Percentiles rank a stretch among this genome's conserved stretches.
These are phyloP conservation scores for Bucco capensis DNA, from an alignment of 2,113 vertebrate genomes.

Conservation along the genomic window DNA sequence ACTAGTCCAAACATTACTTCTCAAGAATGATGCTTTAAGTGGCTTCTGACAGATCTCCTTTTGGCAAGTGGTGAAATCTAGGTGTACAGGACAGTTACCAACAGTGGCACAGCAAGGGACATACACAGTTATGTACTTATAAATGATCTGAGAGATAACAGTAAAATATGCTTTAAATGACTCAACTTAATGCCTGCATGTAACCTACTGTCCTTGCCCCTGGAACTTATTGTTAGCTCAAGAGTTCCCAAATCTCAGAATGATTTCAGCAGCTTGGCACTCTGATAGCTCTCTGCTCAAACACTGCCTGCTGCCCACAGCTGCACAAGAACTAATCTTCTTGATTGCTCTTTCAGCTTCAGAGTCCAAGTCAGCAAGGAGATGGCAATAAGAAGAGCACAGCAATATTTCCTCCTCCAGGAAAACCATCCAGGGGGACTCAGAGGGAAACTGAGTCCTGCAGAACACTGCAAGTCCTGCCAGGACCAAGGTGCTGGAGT, in stretches of 20 bases:
- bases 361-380: neutral
- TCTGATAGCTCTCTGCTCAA: neutral
- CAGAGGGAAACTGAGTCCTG: accelerated
- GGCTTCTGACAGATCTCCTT: neutral
- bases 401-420: neutral
- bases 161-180: neutral
- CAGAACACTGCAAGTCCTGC: neutral
- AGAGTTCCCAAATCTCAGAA: neutral
- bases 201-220: neutral
- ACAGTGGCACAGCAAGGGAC: neutral
- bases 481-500: neutral
- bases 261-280: neutral
- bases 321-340: neutral
- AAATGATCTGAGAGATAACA: neutral
- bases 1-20: neutral
- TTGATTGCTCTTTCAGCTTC: neutral
- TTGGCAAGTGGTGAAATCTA: neutral
- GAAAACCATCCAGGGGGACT: neutral
- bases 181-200: neutral
- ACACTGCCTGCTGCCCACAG: neutral
- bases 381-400: neutral
- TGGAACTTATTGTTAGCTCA: neutral
- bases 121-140: neutral
- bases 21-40: neutral
- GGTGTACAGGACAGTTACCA: neutral